Evolutionary conservation across 2,797 vertebrate genomes (phyloP), one percentile per base, ranked within the genome.

Genomic region (Molossus molossus): DNA sequence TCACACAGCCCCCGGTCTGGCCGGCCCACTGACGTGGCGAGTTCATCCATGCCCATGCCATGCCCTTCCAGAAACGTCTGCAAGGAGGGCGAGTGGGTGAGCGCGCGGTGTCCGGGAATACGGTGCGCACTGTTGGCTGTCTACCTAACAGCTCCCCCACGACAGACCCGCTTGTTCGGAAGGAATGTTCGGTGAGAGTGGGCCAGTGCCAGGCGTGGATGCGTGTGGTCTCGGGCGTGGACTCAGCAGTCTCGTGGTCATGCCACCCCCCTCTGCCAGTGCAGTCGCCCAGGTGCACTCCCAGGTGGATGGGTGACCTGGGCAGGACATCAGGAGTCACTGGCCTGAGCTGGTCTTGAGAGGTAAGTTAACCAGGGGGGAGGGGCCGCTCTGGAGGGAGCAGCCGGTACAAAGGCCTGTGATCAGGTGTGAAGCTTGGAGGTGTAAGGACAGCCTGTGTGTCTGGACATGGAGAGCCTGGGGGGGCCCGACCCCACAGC

Each of bases 111-210:
- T 27, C 1, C 7, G 33, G 33, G 48, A 5, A 75, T 1, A 6
- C 0, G 11, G 55, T 5, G 6, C 62, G 23, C 29, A 7, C 45
- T 5, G 58, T 11, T 9, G 27, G 6, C 13, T 21, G 37, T 76
- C 29, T 53, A 12, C 65, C 6, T 4, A 69, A 27, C 6, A 11
- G 75, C n/a, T 23, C 9, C 23, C 11, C 37, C 5, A 9, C 5
- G 72, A 69, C 55, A 75, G 53, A 17, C 13, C 53, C 70, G 6
- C 18, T 72, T 73, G 27, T 23, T 27, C 60, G 14, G 21, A 25
- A 5, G 69, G 53, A 55, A 57, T 3, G 1, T 40, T 50, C 7
- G 27, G 5, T 45, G 40, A 29, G 37, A 53, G 62, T 12, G 53
- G 72, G 20, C 21, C n/a, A 15, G 33, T 1, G n/a, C 70, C 33